A percentile compares a stretch with the other conserved stretches of the same genome.
These are phyloP conservation scores for Kryptolebias marmoratus DNA, from an alignment of 2,113 vertebrate species.

Conservation along the genomic window DNA sequence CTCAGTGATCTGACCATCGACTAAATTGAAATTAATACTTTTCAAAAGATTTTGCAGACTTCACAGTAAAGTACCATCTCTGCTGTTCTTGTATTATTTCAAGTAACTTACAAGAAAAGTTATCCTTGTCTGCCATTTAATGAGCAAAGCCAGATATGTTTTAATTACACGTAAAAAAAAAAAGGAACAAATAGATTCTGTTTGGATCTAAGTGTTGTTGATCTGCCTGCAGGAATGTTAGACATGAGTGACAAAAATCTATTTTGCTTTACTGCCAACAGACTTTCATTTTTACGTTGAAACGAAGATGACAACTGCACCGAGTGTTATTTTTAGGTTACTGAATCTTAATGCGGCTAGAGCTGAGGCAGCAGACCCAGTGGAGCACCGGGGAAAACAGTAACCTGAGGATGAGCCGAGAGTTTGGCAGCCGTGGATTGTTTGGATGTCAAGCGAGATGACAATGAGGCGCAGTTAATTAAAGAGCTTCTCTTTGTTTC, in stretches of 20 bases:
- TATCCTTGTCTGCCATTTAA: too few species aligned
- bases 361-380: not conserved
- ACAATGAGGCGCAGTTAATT: not conserved
- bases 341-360: not conserved
- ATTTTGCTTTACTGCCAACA: not conserved
- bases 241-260: not conserved
- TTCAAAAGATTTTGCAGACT: not conserved
- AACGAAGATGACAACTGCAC: not conserved
- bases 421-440: not conserved
- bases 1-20: too few species aligned
- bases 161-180: too few species aligned
- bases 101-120: not conserved
- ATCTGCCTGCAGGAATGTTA: not conserved
- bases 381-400: too few species aligned
- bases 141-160: too few species aligned
- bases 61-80: not conserved
- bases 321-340: not conserved
- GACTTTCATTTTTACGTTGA: not conserved
- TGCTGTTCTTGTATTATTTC: not conserved
- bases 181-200: too few species aligned
- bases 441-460: not conserved
- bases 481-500: not conserved
- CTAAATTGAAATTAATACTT: too few species aligned
- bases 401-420: not conserved
- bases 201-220: not conserved